Evolutionary conservation across 1,140 invertebrate genomes (phyloP), one percentile per base, ranked within the genome.

Genomic region (Aphelenchoides besseyi): DNA sequence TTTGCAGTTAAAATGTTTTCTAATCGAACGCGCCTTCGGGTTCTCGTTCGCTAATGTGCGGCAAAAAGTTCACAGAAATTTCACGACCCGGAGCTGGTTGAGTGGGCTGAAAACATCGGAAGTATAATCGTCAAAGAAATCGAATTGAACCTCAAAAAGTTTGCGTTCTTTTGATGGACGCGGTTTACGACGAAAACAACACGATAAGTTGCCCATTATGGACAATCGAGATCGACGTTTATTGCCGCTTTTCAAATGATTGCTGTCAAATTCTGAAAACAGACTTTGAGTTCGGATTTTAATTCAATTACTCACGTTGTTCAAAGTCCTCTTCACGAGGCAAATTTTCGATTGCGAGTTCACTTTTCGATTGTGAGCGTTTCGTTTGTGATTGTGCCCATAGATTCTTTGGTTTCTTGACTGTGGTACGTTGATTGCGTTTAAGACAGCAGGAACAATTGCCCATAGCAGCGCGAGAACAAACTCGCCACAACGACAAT

Each of bases 1-100:
- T 78, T 35, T 26, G 52, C 59, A 55, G 18, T 28, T 66, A 70
- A 62, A 36, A 74, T 35, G 69, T 9, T n/a, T 12, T 5, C 26
- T 2, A 2, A 63, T 12, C 1, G 12, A 61, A 71, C 2, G 41
- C 87, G 85, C 95, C 92, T 12, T 92, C 91, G 12, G 78, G 54
- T 85, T 98, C 95, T 75, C 95, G 88, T 87, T 98, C 95, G 85
- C 93, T 96, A 76, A 98, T 98, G 87, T 98, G 95, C 85, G 96
- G 95, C 66, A 97, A 88, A 88, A 84, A 84, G 32, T 83, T 84
- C 30, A 82, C 80, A 8, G 81, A 83, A 2, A 78, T 69, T 48
- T 83, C 81, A 12, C 78, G 68, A n/a, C 53, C 53, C 23, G 18
- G 30, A 35, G 32, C 62, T 35, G 69, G n/a, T 37, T 71, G 69